Evolutionary conservation across 2,113 vertebrate genomes (phyloP).

Genomic region (Conger conger): DNA sequence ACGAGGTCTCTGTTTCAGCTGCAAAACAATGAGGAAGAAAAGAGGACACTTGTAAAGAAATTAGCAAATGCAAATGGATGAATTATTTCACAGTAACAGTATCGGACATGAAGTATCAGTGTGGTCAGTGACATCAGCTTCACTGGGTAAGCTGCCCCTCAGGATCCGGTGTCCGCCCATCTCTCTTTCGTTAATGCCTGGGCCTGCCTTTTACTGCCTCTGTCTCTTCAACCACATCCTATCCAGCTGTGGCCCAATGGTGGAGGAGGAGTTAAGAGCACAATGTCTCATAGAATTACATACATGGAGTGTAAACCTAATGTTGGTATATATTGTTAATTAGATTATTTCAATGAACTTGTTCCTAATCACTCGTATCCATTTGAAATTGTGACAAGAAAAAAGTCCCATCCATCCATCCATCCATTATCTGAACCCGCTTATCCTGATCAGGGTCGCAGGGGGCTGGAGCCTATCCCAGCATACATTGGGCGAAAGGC

Average conservation of each 20-base stretch:
- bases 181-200: background rate
- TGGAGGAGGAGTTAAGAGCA: too few relatives aligned
- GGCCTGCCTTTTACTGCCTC: background rate
- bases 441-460: too few relatives aligned
- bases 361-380: too few relatives aligned
- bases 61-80: conserved; percentile 23
- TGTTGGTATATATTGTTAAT: too few relatives aligned
- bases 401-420: too few relatives aligned
- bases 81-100: conserved; percentile 33
- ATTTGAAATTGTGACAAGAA: too few relatives aligned
- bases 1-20: background rate
- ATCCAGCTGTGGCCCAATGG: background rate
- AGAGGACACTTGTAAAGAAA: conserved; percentile 28
- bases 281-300: too few relatives aligned
- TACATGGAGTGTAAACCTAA: too few relatives aligned
- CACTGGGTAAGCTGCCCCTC: conserved; percentile 12
- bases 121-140: conserved; percentile 32
- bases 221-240: background rate
- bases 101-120: conserved; percentile 26
- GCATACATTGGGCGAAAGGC: too few relatives aligned
- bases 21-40: conserved; percentile 5
- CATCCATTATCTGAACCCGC: too few relatives aligned
- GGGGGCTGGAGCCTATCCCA: too few relatives aligned
- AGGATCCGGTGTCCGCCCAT: conserved; percentile 18
- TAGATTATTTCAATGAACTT: too few relatives aligned